phyloP scores from a whole-genome alignment of 2,888 invertebrate genomes.

The Campoplex nolae region DNA sequence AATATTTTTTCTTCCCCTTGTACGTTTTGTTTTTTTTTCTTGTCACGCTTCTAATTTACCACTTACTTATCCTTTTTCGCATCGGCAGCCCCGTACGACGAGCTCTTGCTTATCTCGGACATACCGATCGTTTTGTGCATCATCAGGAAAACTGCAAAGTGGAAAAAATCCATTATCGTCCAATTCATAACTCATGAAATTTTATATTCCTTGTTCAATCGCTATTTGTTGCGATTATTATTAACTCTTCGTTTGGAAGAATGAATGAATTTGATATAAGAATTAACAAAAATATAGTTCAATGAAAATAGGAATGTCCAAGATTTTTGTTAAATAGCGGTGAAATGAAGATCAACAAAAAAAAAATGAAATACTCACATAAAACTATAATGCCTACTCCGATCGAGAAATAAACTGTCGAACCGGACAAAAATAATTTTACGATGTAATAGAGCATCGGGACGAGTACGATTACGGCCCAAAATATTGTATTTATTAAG shows the following conservation, averaged over 20 bases:
- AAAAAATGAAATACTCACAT: constrained; percentile 88
- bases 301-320: background rate
- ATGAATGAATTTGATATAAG: background rate
- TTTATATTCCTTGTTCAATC: background rate
- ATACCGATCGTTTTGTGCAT: constrained; percentile 93
- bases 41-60: constrained; percentile 21
- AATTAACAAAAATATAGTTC: background rate
- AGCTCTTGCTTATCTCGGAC: constrained; percentile 94
- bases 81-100: constrained; percentile 90
- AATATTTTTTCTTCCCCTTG: constrained; percentile 59
- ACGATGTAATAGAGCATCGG: constrained; percentile 90
- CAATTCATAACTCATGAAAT: background rate
- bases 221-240: background rate
- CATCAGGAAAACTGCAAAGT: constrained; percentile 88
- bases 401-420: constrained; percentile 89
- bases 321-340: background rate
- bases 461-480: constrained; percentile 89
- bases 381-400: constrained; percentile 89
- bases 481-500: constrained; percentile 89
- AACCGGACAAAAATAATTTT: constrained; percentile 90
- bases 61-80: constrained; percentile 84
- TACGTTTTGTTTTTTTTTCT: constrained; percentile 37
- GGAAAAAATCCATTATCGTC: background rate
- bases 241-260: background rate
- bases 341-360: background rate